phyloP scores from a whole-genome alignment of 37 sponge, comb jelly and placozoan genomes.

The Axinella damicornis region DNA sequence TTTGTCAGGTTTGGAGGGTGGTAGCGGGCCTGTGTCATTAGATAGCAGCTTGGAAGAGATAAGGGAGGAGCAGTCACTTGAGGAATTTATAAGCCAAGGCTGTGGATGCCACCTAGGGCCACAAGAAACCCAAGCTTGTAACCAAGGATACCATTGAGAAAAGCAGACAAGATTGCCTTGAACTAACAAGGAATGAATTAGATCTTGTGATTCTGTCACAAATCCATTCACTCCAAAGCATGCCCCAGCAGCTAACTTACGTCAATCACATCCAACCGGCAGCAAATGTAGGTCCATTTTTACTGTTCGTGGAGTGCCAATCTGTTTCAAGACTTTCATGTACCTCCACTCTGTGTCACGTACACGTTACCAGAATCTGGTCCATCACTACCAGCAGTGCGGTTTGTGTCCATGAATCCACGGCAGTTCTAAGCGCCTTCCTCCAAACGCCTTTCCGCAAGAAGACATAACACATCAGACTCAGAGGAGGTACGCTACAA shows the following conservation, averaged over 20 bases:
- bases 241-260: not conserved
- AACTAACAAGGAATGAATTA: not conserved
- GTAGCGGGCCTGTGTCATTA: too few species aligned
- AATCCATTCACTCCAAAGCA: not conserved
- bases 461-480: not conserved
- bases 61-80: not conserved
- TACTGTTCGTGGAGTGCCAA: not conserved
- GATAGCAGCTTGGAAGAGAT: too few species aligned
- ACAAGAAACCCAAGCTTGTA: not conserved
- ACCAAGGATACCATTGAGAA: not conserved
- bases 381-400: not conserved
- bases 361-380: not conserved
- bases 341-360: not conserved
- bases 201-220: not conserved
- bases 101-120: slow-evolving; percentile 14
- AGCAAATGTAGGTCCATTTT: not conserved
- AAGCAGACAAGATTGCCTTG: not conserved
- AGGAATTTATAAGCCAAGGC: not conserved
- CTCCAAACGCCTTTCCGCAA: not conserved
- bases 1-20: too few species aligned
- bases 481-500: too few species aligned
- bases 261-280: not conserved
- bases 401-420: not conserved
- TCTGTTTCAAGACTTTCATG: not conserved
- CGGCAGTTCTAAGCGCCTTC: not conserved